Evolutionary conservation across 2,113 vertebrate genomes (phyloP).

Genomic region (Ahaetulla prasina): DNA sequence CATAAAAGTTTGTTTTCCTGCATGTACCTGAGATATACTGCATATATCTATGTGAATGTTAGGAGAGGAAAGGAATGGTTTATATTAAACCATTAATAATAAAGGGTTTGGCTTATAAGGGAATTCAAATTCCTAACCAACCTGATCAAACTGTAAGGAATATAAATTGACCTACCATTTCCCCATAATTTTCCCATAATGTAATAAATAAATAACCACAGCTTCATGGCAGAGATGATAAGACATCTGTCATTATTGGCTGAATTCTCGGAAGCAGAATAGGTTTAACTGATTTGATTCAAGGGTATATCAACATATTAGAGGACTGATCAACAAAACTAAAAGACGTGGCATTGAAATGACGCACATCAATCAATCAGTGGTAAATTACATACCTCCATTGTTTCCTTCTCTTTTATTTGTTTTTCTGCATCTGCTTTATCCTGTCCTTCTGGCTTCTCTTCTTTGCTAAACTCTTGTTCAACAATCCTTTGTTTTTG

Average conservation of each 20-base stretch:
- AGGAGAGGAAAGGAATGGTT: background rate
- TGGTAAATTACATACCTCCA: conserved; percentile 56
- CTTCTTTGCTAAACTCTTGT: conserved; percentile 68
- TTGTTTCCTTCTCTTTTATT: conserved; percentile 49
- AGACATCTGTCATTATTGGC: background rate
- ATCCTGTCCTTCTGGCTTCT: conserved; percentile 30
- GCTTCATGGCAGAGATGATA: background rate
- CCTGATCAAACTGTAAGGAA: background rate
- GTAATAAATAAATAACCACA: background rate
- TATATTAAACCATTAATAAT: background rate
- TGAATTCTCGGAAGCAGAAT: background rate
- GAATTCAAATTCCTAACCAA: background rate
- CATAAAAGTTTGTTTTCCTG: background rate
- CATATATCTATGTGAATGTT: background rate
- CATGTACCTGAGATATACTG: background rate
- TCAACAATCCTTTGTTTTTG: conserved; percentile 81
- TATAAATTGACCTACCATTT: background rate
- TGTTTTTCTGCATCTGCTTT: conserved; percentile 61
- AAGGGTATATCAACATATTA: background rate
- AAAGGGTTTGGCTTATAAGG: background rate
- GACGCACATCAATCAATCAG: background rate
- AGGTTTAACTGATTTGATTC: background rate
- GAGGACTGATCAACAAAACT: background rate
- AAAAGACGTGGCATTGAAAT: background rate
- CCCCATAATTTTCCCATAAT: background rate